Evolutionary conservation across 2,888 invertebrate genomes (phyloP), one percentile per base, ranked within the genome.

Genomic region (Linyphia triangularis): DNA sequence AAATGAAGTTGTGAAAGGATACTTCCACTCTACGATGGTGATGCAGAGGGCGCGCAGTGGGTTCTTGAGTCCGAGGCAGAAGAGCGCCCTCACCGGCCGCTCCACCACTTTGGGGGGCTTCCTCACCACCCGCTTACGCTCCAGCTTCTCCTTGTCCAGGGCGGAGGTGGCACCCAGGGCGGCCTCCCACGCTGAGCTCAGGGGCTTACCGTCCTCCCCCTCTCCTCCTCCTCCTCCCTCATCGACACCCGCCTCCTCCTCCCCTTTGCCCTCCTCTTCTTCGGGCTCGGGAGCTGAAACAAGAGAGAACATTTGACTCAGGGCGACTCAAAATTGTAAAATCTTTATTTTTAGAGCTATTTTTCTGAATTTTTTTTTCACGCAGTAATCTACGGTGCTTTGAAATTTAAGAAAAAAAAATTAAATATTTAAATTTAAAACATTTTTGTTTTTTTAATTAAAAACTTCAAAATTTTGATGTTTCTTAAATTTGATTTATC

Each of bases 11-110:
- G 3, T 13, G 5, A 96, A 97, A 97, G 97, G 98, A 98, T 98
- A 98, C 98, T 98, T 99, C 98, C 99, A 99, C 94, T 99, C 99
- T 91, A 98, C 98, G 92, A 99, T 96, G 93, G 96, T 96, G 92
- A 99, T 99, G 94, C 99, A 99, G 92, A 98, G 93, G 93, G 98
- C 98, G 91, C 99, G 95, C 90, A 99, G 92, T 61, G 99, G 99
- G 94, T 99, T 99, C 93, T 97, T 97, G 91, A 99, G 95, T 89
- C 96, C 95, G 91, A 99, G 95, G 93, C 98, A 99, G 93, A 98
- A 98, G 91, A 99, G 95, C 9, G 98, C 98, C 91, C 99, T 94
- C 92, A 95, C 96, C 61, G 98, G 98, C 91, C 99, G 94, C 94
- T 98, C 98, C 89, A 97, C 97, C 91, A 96, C 96, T 82, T 91